phyloP scores from a whole-genome alignment of 2,113 vertebrate genomes.

The Cephalopholis sonnerati region DNA sequence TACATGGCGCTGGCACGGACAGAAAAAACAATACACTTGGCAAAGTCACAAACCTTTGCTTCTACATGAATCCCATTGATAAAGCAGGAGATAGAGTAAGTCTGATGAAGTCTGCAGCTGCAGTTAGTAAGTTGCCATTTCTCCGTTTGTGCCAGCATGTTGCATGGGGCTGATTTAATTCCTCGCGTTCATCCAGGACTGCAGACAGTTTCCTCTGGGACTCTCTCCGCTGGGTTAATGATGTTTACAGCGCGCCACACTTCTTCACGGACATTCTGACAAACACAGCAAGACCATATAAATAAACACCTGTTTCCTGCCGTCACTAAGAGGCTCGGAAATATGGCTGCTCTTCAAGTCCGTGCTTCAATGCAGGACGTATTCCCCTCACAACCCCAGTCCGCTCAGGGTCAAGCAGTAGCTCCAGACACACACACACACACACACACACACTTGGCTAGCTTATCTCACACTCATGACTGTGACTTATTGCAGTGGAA shows the following conservation, averaged over 20 bases:
- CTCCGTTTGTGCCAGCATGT: background rate
- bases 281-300: conserved; percentile 36
- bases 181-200: conserved; percentile 18
- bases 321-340: background rate
- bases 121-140: background rate
- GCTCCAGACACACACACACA: conserved; percentile 3
- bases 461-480: conserved; percentile 46
- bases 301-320: conserved; percentile 28
- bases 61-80: conserved; percentile 11
- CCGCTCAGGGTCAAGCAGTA: conserved; percentile 27
- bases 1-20: background rate
- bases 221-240: conserved; percentile 34
- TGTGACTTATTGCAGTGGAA: conserved; percentile 50
- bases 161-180: conserved; percentile 13
- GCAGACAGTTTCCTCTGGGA: conserved; percentile 30
- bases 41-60: background rate
- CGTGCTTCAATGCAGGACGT: background rate
- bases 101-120: no score
- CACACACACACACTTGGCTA: background rate
- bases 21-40: background rate
- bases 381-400: background rate
- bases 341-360: background rate
- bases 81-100: background rate
- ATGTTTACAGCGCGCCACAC: conserved; percentile 59
- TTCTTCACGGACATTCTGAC: conserved; percentile 46